These are phyloP conservation scores for Speoplatyrhinus poulsoni DNA, from an alignment of 2,113 vertebrate genomes.

Conservation along the genomic window DNA sequence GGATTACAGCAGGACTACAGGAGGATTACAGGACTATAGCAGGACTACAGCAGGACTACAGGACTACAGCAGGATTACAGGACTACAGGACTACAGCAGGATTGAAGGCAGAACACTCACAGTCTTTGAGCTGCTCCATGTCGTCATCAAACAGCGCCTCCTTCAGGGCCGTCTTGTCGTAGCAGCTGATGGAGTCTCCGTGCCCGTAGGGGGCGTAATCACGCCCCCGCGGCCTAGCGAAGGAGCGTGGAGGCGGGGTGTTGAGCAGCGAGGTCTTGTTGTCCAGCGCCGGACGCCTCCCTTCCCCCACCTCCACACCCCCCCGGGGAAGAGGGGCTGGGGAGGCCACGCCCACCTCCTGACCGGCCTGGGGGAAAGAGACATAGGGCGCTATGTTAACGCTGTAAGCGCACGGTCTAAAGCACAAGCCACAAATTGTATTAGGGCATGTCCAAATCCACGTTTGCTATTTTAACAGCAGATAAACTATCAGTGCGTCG, in stretches of 20 bases:
- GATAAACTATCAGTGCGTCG: no score
- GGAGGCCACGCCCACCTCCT: constrained; percentile 62
- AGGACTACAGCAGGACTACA: no score
- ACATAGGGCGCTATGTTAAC: not conserved
- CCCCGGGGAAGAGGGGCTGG: constrained; percentile 69
- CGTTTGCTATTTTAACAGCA: no score
- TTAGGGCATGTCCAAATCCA: no score
- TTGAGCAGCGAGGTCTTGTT: constrained; percentile 98
- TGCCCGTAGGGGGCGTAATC: constrained; percentile 94
- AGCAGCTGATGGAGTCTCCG: constrained; percentile 87
- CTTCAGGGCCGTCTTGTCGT: constrained; percentile 95
- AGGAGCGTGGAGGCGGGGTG: constrained; percentile 90
- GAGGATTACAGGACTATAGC: no score
- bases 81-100: not conserved
- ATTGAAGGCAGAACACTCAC: constrained; percentile 68
- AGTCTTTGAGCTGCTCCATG: constrained; percentile 94
- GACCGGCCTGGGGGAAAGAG: constrained; percentile 56
- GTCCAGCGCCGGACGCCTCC: constrained; percentile 90
- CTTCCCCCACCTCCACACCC: constrained; percentile 82
- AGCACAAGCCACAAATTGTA: no score
- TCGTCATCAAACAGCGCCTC: constrained; percentile 97
- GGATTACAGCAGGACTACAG: no score
- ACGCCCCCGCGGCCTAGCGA: constrained; percentile 85
- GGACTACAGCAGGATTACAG: no score
- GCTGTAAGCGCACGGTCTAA: no score